These are phyloP conservation scores for Eristalis intricaria DNA, from an alignment of 2,888 invertebrate genomes.

Conservation along the genomic window DNA sequence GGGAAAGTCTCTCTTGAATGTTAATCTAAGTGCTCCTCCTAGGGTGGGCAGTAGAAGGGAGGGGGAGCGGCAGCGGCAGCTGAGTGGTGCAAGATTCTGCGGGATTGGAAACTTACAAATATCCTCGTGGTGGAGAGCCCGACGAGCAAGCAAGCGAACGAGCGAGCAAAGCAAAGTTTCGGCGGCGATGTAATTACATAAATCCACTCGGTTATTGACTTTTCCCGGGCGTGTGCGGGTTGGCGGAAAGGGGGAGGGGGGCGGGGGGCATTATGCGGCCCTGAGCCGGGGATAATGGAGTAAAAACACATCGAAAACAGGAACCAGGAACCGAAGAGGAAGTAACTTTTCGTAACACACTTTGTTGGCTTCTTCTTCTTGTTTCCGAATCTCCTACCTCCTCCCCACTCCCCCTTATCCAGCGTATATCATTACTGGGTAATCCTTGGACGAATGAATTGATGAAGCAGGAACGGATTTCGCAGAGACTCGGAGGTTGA, in stretches of 20 bases:
- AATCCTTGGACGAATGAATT: conserved; percentile 48
- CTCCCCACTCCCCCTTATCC: neutral
- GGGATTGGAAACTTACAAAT: conserved; percentile 44
- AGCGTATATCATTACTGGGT: neutral
- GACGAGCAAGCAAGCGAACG: too few species aligned
- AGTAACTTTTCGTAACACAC: conserved; percentile 50
- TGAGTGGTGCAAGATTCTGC: neutral
- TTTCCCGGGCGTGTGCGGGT: conserved; percentile 29
- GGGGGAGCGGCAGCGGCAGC: too few species aligned
- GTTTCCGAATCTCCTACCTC: neutral
- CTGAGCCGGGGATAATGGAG: conserved; percentile 42
- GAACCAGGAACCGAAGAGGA: conserved; percentile 35
- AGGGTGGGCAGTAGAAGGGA: neutral
- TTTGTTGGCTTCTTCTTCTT: conserved; percentile 7
- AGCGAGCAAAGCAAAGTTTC: conserved; percentile 31
- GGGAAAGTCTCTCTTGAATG: conserved; percentile 31
- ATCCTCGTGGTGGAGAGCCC: conserved; percentile 7
- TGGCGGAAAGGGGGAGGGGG: too few species aligned
- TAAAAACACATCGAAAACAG: conserved; percentile 56
- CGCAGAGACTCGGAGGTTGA: conserved; percentile 31
- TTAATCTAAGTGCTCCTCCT: conserved; percentile 27
- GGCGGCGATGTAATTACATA: conserved; percentile 62
- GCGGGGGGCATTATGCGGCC: neutral
- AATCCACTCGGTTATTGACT: conserved; percentile 65
- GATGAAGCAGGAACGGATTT: conserved; percentile 45